Base-by-base conservation (phyloP, 2,888 invertebrate genomes). In the Diplolepis rosae region DNA sequence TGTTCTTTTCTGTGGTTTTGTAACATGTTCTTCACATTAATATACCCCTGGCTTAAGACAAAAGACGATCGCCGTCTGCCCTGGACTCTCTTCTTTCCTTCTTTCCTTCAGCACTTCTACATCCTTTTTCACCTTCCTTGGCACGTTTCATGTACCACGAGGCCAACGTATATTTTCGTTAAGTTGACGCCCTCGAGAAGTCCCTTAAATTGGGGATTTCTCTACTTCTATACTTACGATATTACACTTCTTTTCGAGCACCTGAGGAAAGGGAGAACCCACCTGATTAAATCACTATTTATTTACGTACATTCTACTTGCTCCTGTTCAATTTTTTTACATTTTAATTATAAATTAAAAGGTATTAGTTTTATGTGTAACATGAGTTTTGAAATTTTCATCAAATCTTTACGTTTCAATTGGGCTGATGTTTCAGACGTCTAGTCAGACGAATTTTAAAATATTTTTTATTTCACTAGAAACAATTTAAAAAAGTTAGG, bases 11-110 rank as follows among this genome's bases (percentile, higher is more conserved):
- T 83, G 79, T 80, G 69, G 77, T 76, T 75, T 75, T 82, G 83
- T 84, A 86, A 84, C 88, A 88, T 88, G 88, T 87, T 87, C 88
- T 83, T 85, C 87, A 82, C 88, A 88, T 88, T 88, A 88, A 88
- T 88, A 88, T 88, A 87, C 85, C 85, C 84, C 77, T 80, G 84
- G 87, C 87, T 88, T 88, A 87, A 86, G 85, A 87, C 86, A 87
- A 87, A 85, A 83, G 84, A 86, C 87, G 85, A 86, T 85, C 84
- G 84, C 82, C 76, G 71, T 67, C 73, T 68, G 76, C 69, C 72
- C 69, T 70, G 70, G 70, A 70, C 76, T 74, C 72, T 67, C 76
- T 77, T 71, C 73, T 75, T 73, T 77, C 71, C 76, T 77, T 71
- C 73, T 75, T 73, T 77, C 71, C 73, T 73, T 75, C 72, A 65